Base-by-base conservation (phyloP, 2,888 invertebrate genomes). In the Torymus aiolomorphi region DNA sequence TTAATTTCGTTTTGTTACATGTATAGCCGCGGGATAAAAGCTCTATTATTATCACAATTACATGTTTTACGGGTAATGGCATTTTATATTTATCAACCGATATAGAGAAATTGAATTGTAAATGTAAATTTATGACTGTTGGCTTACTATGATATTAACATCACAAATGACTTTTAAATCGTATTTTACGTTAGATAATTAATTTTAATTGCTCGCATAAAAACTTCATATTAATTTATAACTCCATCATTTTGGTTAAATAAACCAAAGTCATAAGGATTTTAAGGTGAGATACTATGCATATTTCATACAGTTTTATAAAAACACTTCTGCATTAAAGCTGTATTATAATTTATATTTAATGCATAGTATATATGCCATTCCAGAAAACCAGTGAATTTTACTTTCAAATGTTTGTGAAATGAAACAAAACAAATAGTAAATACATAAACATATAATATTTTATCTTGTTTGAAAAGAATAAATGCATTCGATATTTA, bases 121-220 rank as follows among this genome's bases (percentile, higher is more conserved):
- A n/a, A 54, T 54, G 14, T 2, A 54, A 54, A 54, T 54, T 54
- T 54, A 54, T 54, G 4, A n/a, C 14, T 5, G 14, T n/a, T 54
- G n/a, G 54, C n/a, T 54, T n/a, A n/a, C 54, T 54, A 54, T n/a
- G n/a, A n/a, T n/a, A 54, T n/a, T 54, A 54, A 54, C 54, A 54
- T 14, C 14, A n/a, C 54, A n/a, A n/a, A 54, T 2, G n/a, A 54
- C 5, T n/a, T 54, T 54, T n/a, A 54, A 54, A 54, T 54, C n/a
- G n/a, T 54, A 54, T 54, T 31, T 31, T 31, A 31, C 31, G 31
- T 31, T 31, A 31, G n/a, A 54, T 54, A 5, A 54, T 54, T 54
- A 14, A 14, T 12, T 54, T 54, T 54, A 54, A 54, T 54, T 54
- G 54, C 8, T 31, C 31, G 31, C 54, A 54, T 14, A 54, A 54